A percentile compares a stretch with the other conserved stretches of the same genome.
Conservation (phyloP, 2,888 invertebrate species). For the Spisula solida region DNA sequence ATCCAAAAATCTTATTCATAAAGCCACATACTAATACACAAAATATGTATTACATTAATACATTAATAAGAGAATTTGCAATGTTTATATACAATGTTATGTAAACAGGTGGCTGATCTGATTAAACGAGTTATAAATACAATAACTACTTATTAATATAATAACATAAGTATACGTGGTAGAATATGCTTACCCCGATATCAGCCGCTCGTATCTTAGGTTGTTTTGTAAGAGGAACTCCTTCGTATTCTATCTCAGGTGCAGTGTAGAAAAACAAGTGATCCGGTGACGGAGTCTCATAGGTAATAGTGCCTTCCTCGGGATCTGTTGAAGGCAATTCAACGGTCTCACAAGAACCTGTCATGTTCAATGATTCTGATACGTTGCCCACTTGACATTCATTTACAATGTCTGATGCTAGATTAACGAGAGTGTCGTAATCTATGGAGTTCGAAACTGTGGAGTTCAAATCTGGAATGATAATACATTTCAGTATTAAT, state of each 20-base stretch:
- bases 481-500: background rate
- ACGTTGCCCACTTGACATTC: constrained; percentile 71
- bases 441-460: constrained; percentile 50
- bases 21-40: no score
- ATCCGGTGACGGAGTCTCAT: constrained; percentile 50
- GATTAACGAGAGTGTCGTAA: constrained; percentile 43
- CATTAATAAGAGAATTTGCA: no score
- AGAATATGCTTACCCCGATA: constrained; percentile 11
- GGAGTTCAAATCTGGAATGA: constrained; percentile 16
- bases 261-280: constrained; percentile 48
- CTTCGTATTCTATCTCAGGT: constrained; percentile 51
- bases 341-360: constrained; percentile 54
- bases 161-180: no score
- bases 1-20: no score
- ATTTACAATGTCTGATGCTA: constrained; percentile 67
- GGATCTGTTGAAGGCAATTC: constrained; percentile 47
- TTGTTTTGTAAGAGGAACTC: constrained; percentile 43
- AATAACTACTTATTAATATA: no score
- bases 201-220: constrained; percentile 54
- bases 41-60: no score
- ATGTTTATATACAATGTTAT: no score
- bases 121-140: no score
- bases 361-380: constrained; percentile 46
- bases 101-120: no score
- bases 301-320: constrained; percentile 30